Conservation (phyloP, 1,140 invertebrate genomes). For the Temnothorax nylanderi region DNA sequence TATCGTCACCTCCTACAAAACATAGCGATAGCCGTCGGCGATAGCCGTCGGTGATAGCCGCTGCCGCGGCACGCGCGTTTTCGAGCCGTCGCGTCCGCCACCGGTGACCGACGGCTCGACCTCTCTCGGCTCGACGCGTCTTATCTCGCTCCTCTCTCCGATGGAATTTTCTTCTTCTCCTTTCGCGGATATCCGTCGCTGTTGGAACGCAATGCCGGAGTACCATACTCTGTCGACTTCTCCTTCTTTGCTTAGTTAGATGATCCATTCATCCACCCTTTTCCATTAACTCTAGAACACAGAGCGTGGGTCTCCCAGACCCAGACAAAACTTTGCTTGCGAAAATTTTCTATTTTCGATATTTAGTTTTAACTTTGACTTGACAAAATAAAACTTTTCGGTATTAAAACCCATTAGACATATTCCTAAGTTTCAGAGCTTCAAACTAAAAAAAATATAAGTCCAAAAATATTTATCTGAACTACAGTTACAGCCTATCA, state of each 20-base stretch:
- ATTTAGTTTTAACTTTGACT: too few relatives aligned
- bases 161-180: neutral
- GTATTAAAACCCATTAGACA: too few relatives aligned
- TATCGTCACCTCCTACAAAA: constrained; percentile 50
- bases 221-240: neutral
- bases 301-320: too few relatives aligned
- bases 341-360: too few relatives aligned
- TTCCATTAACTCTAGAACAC: too few relatives aligned
- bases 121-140: neutral
- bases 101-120: constrained; percentile 5
- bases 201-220: neutral
- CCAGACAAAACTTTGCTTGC: too few relatives aligned
- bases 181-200: neutral
- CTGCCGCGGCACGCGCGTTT: constrained; percentile 14
- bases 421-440: too few relatives aligned
- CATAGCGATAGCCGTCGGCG: constrained; percentile 14
- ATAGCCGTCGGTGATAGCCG: constrained; percentile 10
- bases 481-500: too few relatives aligned
- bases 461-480: too few relatives aligned
- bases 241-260: neutral
- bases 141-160: neutral
- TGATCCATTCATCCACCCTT: too few relatives aligned
- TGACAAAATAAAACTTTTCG: too few relatives aligned
- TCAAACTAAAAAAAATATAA: too few relatives aligned
- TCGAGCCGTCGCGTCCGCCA: neutral